A percentile compares a stretch with the other conserved stretches of the same genome.
Conservation (phyloP, 2,888 invertebrate genomes). For the Coleophora deauratella region DNA sequence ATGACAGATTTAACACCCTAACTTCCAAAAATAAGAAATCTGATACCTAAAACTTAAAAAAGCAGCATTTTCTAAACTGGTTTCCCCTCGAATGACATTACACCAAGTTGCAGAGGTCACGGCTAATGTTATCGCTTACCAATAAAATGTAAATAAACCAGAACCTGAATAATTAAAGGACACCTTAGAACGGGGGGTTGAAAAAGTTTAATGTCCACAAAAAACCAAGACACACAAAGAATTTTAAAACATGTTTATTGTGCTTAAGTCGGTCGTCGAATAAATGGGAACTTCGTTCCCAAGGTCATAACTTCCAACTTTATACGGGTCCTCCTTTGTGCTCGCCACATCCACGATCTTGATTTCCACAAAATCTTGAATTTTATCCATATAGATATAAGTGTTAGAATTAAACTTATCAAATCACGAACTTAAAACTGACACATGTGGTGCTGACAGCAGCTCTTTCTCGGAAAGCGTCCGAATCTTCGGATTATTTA, state of each 20-base stretch:
- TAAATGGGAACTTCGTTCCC: constrained; percentile 47
- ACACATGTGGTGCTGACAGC: constrained; percentile 25
- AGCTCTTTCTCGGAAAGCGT: constrained; percentile 42
- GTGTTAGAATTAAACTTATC: background rate
- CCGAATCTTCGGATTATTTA: constrained; percentile 35
- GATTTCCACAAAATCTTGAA: too few relatives aligned
- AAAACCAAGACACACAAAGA: constrained; percentile 36
- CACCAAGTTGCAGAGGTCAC: constrained; percentile 18
- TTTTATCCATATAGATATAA: background rate
- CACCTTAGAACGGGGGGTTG: constrained; percentile 16
- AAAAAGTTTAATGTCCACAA: constrained; percentile 29
- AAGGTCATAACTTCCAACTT: constrained; percentile 54
- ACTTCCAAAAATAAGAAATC: too few relatives aligned
- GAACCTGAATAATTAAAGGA: constrained; percentile 19
- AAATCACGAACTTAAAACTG: constrained; percentile 25
- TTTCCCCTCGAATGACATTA: background rate
- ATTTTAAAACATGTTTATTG: constrained; percentile 43
- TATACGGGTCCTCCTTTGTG: constrained; percentile 17
- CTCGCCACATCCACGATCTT: background rate
- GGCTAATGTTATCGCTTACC: constrained; percentile 15
- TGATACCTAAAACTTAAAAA: too few relatives aligned
- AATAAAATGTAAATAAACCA: constrained; percentile 20
- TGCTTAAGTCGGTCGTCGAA: constrained; percentile 23
- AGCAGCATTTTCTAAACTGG: background rate
- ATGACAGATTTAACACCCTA: background rate